Conservation (phyloP, 2,113 vertebrate species). For the Sturnira hondurensis region DNA sequence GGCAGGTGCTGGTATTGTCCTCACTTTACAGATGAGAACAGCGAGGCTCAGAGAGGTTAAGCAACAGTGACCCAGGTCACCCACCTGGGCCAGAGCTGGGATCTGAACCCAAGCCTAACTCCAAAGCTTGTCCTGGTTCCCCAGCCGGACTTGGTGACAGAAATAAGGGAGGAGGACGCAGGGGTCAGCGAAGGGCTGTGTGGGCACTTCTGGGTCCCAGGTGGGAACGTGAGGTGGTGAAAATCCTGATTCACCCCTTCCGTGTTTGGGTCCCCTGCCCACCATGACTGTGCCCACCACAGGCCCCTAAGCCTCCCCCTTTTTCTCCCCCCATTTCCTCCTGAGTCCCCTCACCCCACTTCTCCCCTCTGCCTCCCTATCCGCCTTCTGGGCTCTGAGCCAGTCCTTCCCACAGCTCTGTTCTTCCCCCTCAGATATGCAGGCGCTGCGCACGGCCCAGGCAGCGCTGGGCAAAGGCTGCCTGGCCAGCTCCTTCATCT, state of each 20-base stretch:
- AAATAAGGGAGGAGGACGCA: not conserved
- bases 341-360: not conserved
- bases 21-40: not conserved
- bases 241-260: not conserved
- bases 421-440: slow-evolving; percentile 71
- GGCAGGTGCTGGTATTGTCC: not conserved
- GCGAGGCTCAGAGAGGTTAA: not conserved
- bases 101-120: not conserved
- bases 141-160: not conserved
- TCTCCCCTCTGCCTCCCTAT: not conserved
- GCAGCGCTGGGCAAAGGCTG: slow-evolving; percentile 88
- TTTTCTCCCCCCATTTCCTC: not conserved
- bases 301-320: not conserved
- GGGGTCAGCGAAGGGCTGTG: not conserved
- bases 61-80: not conserved
- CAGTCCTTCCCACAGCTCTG: not conserved
- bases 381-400: not conserved
- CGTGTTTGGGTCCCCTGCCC: not conserved
- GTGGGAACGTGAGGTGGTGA: not conserved
- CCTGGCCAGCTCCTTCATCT: slow-evolving; percentile 86
- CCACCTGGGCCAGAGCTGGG: not conserved
- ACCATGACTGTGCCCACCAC: rapidly evolving
- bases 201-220: not conserved
- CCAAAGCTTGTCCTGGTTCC: not conserved
- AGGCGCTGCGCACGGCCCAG: slow-evolving; percentile 75